Percentiles rank a stretch among this genome's conserved stretches.
phyloP scores from a whole-genome alignment of 2,797 vertebrate species.

The Gymnothorax reevesii region DNA sequence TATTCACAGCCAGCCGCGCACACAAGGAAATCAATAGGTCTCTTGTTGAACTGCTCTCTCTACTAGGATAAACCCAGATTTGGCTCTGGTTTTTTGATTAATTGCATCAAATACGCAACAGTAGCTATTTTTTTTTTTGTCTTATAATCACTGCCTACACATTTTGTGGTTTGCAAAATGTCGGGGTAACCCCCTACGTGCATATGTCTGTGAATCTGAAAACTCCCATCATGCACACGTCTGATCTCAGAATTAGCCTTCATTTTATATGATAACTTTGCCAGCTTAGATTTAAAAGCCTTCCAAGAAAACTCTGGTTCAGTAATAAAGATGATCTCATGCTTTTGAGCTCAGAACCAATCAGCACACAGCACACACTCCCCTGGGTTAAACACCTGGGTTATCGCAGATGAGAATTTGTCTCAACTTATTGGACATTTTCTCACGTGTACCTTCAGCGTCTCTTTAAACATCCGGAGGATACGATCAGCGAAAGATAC shows the following conservation, averaged over 20 bases:
- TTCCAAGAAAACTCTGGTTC: background rate
- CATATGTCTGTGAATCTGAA: background rate
- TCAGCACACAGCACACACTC: background rate
- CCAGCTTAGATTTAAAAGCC: background rate
- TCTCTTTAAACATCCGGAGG: slow-evolving; percentile 20
- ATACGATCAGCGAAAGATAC: slow-evolving; percentile 51
- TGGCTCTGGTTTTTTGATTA: background rate
- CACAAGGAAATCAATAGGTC: background rate
- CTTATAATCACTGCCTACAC: background rate
- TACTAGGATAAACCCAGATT: background rate
- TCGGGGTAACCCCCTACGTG: background rate
- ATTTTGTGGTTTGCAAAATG: background rate
- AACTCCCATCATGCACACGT: background rate
- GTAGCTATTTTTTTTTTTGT: background rate
- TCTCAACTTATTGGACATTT: background rate
- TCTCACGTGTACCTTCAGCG: background rate
- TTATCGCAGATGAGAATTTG: background rate
- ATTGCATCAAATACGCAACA: background rate
- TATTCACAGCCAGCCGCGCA: background rate
- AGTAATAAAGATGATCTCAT: background rate
- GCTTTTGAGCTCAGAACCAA: background rate
- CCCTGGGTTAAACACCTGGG: background rate
- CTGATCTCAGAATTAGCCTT: background rate
- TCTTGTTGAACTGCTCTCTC: background rate
- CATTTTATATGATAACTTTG: background rate